Evolutionary conservation across 2,797 vertebrate species (phyloP).

Genomic region (Peromyscus melanophrys): DNA sequence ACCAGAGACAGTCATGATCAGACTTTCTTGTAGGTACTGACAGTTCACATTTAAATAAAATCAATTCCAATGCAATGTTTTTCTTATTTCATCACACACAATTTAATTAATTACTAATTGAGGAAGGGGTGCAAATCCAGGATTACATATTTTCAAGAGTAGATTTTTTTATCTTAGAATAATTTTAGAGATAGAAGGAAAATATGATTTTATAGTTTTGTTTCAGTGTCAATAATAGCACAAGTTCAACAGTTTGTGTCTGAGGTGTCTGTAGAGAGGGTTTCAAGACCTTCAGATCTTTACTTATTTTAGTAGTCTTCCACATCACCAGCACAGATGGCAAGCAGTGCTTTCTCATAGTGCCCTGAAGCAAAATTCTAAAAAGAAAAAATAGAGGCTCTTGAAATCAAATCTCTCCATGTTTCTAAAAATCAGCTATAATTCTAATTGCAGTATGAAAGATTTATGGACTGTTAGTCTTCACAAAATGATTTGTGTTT

Average conservation of each 20-base stretch:
- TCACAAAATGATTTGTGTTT: slow-evolving; percentile 52
- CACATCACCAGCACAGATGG: slow-evolving; percentile 89
- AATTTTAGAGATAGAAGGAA: slow-evolving; percentile 59
- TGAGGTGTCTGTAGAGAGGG: neutral
- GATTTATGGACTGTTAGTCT: neutral
- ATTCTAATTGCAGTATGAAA: neutral
- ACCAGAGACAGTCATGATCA: neutral
- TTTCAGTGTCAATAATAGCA: neutral
- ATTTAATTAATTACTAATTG: slow-evolving; percentile 48
- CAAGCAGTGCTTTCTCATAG: slow-evolving; percentile 90
- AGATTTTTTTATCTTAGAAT: slow-evolving; percentile 34
- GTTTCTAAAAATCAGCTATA: neutral
- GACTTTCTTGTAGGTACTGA: neutral
- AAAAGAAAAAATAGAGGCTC: slow-evolving; percentile 68
- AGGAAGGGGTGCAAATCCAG: neutral
- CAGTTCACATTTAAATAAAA: neutral
- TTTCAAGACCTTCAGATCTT: neutral
- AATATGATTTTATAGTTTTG: slow-evolving; percentile 27
- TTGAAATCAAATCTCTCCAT: neutral
- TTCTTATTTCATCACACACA: neutral
- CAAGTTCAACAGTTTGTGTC: neutral
- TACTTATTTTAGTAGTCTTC: slow-evolving; percentile 88
- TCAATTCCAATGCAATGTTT: neutral
- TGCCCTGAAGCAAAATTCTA: slow-evolving; percentile 91
- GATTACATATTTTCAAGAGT: slow-evolving; percentile 16